Base-by-base conservation (phyloP, 1,140 invertebrate genomes). In the Maniola jurtina region DNA sequence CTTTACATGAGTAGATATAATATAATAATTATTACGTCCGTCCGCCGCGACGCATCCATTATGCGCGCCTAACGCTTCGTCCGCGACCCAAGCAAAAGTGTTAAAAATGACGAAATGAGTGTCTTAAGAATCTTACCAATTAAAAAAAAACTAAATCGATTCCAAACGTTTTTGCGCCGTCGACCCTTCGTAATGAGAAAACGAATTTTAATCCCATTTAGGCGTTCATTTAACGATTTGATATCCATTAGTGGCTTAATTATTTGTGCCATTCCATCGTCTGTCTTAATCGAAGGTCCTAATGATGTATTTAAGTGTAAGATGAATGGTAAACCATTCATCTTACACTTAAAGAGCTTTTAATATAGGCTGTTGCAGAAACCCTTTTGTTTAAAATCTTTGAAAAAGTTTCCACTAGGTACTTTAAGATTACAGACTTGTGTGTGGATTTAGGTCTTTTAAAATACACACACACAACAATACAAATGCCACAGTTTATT, bases 181-280 rank as follows among this genome's bases (percentile, higher is more conserved):
- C 54, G 55, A 63, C 61, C 66, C 60, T 52, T 52, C 61, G 54
- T 58, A 68, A 68, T 68, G 47, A 68, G 54, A 57, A 61, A 63
- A 68, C 54, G 60, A 68, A 56, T 68, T 52, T 67, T 58, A 63
- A 68, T 68, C 54, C 61, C 66, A 68, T 68, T 25, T 68, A 68
- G 54, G 59, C 36, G 2, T 40, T 57, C 55, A 57, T 40, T 57
- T 56, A 60, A 61, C 55, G 66, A 61, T 67, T 61, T 60, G 52
- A 67, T 67, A 67, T 38, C 65, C 65, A 67, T 67, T 62, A 67
- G 59, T 61, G 33, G 34, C 58, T 67, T 62, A 55, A 67, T 64
- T 67, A 67, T 67, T 67, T 45, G 42, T 55, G 65, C 42, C 7
- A 66, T 67, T 57, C 59, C 38, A 48, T 61, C 59, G 56, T 57